These are phyloP conservation scores for Trogon melanurus DNA, from an alignment of 2,113 vertebrate species.

Conservation along the genomic window DNA sequence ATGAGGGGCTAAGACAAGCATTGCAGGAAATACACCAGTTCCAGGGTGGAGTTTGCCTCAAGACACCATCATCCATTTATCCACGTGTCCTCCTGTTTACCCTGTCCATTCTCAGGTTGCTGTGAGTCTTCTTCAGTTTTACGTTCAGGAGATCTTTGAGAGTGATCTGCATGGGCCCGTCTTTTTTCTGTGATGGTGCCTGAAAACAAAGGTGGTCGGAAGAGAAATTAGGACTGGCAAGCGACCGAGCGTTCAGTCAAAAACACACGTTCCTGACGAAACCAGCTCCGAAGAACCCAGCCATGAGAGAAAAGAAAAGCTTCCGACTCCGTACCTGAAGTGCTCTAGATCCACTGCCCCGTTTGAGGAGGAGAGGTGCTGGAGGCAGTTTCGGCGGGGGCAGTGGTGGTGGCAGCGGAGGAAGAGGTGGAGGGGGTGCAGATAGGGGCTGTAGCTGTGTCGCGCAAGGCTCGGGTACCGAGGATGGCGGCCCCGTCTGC, in stretches of 20 bases:
- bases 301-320: not conserved
- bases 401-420: not conserved
- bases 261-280: not conserved
- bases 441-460: not conserved
- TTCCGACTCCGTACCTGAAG: slow-evolving; percentile 69
- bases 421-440: slow-evolving; percentile 7
- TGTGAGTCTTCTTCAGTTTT: slow-evolving; percentile 78
- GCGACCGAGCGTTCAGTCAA: not conserved
- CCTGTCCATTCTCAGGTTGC: slow-evolving; percentile 25
- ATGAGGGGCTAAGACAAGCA: not conserved
- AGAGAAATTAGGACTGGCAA: not conserved
- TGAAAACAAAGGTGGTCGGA: slow-evolving; percentile 22
- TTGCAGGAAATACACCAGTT: not conserved
- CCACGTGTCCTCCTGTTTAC: not conserved
- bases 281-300: not conserved
- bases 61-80: not conserved
- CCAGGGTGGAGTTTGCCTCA: not conserved
- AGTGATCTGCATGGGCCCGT: slow-evolving; percentile 75
- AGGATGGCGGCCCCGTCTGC: not conserved
- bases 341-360: slow-evolving; percentile 15
- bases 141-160: slow-evolving; percentile 84
- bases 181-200: slow-evolving; percentile 50
- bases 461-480: not conserved
- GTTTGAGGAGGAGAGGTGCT: slow-evolving; percentile 60
- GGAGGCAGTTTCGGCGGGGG: slow-evolving; percentile 51